A percentile compares a stretch with the other conserved stretches of the same genome.
These are phyloP conservation scores for Candoia aspera DNA, from an alignment of 2,113 vertebrate species.

Conservation along the genomic window DNA sequence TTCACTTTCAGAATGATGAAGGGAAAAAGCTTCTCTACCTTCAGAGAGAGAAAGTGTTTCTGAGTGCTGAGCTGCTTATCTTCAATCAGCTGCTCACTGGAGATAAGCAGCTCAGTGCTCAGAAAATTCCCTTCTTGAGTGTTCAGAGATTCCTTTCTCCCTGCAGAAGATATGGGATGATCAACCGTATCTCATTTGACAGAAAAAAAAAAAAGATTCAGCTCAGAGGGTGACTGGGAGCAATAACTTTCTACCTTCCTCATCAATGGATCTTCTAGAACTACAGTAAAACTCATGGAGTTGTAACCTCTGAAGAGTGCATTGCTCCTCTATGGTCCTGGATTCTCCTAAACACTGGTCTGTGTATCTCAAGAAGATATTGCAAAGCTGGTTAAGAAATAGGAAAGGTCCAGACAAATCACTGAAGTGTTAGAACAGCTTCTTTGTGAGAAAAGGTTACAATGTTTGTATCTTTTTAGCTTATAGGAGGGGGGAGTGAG, in stretches of 20 bases:
- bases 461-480: not conserved
- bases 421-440: not conserved
- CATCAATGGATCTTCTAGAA: not conserved
- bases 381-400: not conserved
- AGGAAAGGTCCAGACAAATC: not conserved
- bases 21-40: not conserved
- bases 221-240: not conserved
- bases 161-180: not conserved
- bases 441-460: not conserved
- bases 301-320: not conserved
- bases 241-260: not conserved
- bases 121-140: not conserved
- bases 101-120: not conserved
- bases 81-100: not conserved
- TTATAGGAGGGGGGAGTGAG: not conserved
- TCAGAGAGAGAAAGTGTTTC: not conserved
- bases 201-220: not conserved
- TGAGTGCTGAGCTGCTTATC: not conserved
- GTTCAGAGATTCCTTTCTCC: not conserved
- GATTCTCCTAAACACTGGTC: not conserved
- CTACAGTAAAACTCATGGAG: not conserved
- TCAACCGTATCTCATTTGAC: not conserved
- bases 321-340: not conserved
- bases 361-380: not conserved
- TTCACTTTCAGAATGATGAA: not conserved